These are phyloP conservation scores for Ochlodes sylvanus DNA, from an alignment of 2,888 invertebrate genomes.

Conservation along the genomic window DNA sequence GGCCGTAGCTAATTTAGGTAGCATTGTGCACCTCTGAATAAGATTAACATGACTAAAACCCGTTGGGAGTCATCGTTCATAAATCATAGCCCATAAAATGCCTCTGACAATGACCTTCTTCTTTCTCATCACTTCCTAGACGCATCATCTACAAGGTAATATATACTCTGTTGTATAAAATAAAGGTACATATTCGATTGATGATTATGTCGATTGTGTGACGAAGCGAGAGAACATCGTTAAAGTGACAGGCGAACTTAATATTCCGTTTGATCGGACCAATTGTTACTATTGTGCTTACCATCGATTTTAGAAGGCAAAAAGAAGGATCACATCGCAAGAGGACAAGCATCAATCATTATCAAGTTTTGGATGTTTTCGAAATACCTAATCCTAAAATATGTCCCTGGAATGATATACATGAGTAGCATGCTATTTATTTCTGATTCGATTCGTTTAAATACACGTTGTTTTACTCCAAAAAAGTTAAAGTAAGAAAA, in stretches of 20 bases:
- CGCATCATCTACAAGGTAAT: constrained; percentile 44
- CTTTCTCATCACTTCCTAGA: constrained; percentile 73
- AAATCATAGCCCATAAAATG: constrained; percentile 84
- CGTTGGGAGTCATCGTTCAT: constrained; percentile 84
- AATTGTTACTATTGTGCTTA: constrained; percentile 83
- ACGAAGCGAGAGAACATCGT: constrained; percentile 68
- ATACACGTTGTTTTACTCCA: too few species aligned
- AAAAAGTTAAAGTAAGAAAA: too few species aligned
- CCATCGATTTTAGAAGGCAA: constrained; percentile 75
- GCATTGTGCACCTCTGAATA: constrained; percentile 82
- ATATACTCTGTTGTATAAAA: constrained; percentile 42
- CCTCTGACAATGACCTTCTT: constrained; percentile 81
- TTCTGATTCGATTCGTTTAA: too few species aligned
- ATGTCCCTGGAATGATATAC: constrained; percentile 61
- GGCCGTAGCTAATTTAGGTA: constrained; percentile 83
- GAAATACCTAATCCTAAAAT: constrained; percentile 30
- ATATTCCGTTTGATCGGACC: constrained; percentile 84
- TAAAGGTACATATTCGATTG: constrained; percentile 49
- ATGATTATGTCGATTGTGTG: constrained; percentile 44
- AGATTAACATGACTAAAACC: constrained; percentile 81
- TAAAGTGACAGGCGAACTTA: constrained; percentile 84
- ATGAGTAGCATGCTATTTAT: neutral
- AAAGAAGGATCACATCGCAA: constrained; percentile 55
- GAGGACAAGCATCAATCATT: constrained; percentile 78
- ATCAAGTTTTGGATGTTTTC: constrained; percentile 42